Evolutionary conservation across 2,797 vertebrate species (phyloP), one percentile per base, ranked within the genome.

Genomic region (Mastacembelus armatus): DNA sequence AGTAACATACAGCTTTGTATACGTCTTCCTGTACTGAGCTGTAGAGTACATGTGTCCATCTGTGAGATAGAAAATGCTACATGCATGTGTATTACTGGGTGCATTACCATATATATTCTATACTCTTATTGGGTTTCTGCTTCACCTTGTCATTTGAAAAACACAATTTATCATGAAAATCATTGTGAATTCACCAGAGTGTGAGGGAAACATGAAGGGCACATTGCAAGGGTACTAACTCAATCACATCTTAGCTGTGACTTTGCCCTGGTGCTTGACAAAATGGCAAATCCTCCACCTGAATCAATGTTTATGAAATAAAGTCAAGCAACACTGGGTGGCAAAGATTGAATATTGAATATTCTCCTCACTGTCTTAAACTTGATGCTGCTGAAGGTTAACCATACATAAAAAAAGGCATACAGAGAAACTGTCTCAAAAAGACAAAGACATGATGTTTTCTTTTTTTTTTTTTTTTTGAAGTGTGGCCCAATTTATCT

Each of bases 261-360:
- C 62, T 71, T 70, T 57, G 27, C 33, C 30, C 16, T 4, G 21
- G 16, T 7, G 45, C 11, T 71, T 70, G 61, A 76, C 48, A 49
- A 67, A 72, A 51, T 8, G 21, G 55, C 22, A 30, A 61, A 29
- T 39, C 47, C 19, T 33, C 42, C 30, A 19, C 32, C 59, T 27
- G 49, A 77, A 79, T 70, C 49, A 2, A 61, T 70, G 30, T 40
- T 72, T 50, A 54, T 60, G 36, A 69, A 81, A 56, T 71, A 43
- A 51, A 61, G 45, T 71, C 56, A 42, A 63, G 49, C 38, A 19
- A 47, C 5, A 27, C 27, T 50, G 38, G 33, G 32, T 33, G 26
- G 48, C 24, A 40, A 32, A 62, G 21, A 76, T 58, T 70, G 39
- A 39, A 47, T 69, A 60, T 42, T 54, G 40, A 77, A 74, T 52